Evolutionary conservation across 1,140 invertebrate genomes (phyloP), one percentile per base, ranked within the genome.

Genomic region (Campoletis sonorensis): DNA sequence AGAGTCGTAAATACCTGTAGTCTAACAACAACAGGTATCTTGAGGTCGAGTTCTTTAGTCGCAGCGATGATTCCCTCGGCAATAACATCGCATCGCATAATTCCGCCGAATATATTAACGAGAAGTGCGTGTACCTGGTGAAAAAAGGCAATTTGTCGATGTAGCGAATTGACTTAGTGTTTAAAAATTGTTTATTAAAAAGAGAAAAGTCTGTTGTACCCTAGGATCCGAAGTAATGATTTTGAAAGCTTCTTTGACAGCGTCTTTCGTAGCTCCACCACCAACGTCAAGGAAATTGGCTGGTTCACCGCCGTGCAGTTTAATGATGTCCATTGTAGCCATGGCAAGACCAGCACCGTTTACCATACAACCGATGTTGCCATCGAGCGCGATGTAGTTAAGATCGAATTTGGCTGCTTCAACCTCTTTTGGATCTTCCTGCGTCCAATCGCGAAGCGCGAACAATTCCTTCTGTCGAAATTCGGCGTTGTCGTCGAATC

Each of bases 271-370:
- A n/a, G 98, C 98, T 79, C 97, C 97, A 83, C 98, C 98, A 49
- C 98, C 98, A 71, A 99, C 97, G 90, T 99, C 98, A 21, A 99
- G 91, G 91, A 99, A 99, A 91, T 99, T 99, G 0, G 98, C 98
- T 18, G 98, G 98, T 86, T 95, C 95, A 54, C 98, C 98, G 64
- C 98, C 98, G 90, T 98, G 97, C 1, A 98, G 91, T 88, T 97
- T 98, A 61, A 99, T 98, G 45, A 99, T 98, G 87, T 99, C 98
- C 98, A 99, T 98, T n/a, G 98, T 99, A 33, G 98, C 98, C 98
- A 99, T 99, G 10, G 98, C 98, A n/a, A 99, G 92, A 30, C 98
- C 98, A 83, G 98, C 98, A 26, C 98, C 98, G 93, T 99, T 99
- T 0, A 99, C 98, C 93, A 96, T 94, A 84, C 96, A 96, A 1